A percentile compares a stretch with the other conserved stretches of the same genome.
These are phyloP conservation scores for Notarius quadriscutis DNA, from an alignment of 2,113 vertebrate species.

Conservation along the genomic window DNA sequence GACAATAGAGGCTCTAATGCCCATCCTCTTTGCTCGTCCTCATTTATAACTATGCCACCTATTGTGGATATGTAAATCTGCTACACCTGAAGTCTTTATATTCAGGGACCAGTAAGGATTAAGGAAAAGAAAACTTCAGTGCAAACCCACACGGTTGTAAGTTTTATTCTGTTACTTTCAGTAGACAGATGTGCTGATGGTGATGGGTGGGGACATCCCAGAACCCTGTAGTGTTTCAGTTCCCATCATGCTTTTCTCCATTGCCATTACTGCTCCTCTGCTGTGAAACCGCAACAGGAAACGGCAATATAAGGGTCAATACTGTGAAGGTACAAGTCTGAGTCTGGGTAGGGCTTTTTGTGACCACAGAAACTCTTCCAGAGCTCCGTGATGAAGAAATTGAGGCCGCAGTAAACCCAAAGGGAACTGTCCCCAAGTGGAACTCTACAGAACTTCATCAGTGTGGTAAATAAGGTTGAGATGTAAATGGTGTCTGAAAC, in stretches of 20 bases:
- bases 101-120: neutral
- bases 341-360: conserved; percentile 57
- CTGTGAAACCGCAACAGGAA: conserved; percentile 72
- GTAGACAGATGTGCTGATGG: conserved; percentile 35
- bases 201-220: conserved; percentile 42
- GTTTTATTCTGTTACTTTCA: conserved; percentile 27
- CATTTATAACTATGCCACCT: neutral
- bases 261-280: conserved; percentile 73
- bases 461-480: conserved; percentile 68
- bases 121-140: neutral
- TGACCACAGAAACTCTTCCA: conserved; percentile 73
- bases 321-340: conserved; percentile 62
- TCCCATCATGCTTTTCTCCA: conserved; percentile 69
- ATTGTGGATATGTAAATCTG: neutral
- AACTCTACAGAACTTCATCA: conserved; percentile 53
- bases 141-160: neutral
- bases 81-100: neutral
- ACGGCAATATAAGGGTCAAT: conserved; percentile 82
- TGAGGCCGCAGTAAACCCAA: conserved; percentile 28
- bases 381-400: conserved; percentile 52
- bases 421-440: conserved; percentile 39
- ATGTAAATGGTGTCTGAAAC: conserved; percentile 61
- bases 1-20: neutral
- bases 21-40: neutral
- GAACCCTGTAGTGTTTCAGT: conserved; percentile 30